Evolutionary conservation across 2,113 vertebrate genomes (phyloP).

Genomic region (Labrus mixtus): DNA sequence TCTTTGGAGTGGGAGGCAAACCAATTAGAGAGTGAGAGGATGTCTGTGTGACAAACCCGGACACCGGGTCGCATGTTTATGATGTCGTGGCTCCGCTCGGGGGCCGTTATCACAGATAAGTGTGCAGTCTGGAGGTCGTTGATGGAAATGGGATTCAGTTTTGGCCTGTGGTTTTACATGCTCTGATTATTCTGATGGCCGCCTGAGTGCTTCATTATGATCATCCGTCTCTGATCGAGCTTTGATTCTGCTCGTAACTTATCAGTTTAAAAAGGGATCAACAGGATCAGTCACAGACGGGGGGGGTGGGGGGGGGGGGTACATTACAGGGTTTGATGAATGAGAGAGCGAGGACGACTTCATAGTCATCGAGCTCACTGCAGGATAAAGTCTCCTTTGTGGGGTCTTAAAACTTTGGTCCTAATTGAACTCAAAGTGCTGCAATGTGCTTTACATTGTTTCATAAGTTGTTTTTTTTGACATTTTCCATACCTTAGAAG

Average conservation of each 20-base stretch:
- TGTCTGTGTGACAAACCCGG: slow-evolving; percentile 69
- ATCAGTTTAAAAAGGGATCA: slow-evolving; percentile 70
- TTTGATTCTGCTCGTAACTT: slow-evolving; percentile 63
- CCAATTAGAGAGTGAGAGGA: slow-evolving; percentile 81
- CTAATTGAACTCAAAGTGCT: too few species aligned
- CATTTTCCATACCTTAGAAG: too few species aligned
- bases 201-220: slow-evolving; percentile 75
- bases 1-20: slow-evolving; percentile 55
- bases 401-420: too few species aligned
- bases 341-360: slow-evolving; percentile 50
- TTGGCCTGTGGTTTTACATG: slow-evolving; percentile 55
- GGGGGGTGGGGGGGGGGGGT: slow-evolving; percentile 22
- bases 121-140: slow-evolving; percentile 66
- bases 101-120: slow-evolving; percentile 66
- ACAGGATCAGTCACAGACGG: slow-evolving; percentile 36
- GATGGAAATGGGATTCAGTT: slow-evolving; percentile 64
- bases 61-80: slow-evolving; percentile 79
- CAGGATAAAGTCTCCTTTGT: too few species aligned
- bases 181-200: slow-evolving; percentile 67
- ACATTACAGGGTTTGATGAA: slow-evolving; percentile 33
- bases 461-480: too few species aligned
- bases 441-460: too few species aligned
- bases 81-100: slow-evolving; percentile 66
- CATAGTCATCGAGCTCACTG: slow-evolving; percentile 26
- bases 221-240: slow-evolving; percentile 57